These are phyloP conservation scores for Ophioderma brevispina DNA, from an alignment of 35 echinoderm and acorn worm species.

Conservation along the genomic window DNA sequence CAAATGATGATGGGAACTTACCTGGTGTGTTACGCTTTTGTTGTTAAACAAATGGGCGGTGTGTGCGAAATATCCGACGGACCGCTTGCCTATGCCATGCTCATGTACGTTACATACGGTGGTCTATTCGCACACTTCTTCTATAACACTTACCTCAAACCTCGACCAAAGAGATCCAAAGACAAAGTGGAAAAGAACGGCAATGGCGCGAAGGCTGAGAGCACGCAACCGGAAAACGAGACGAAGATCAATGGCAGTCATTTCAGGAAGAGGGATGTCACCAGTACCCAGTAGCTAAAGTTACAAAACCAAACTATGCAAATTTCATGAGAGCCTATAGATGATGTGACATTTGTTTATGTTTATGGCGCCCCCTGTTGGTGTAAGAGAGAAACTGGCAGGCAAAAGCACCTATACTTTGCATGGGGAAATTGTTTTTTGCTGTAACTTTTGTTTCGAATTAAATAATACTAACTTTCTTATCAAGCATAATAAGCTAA, in stretches of 20 bases:
- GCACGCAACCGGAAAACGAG: background rate
- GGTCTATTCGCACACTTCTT: slow-evolving; percentile 91
- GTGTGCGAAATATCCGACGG: slow-evolving; percentile 22
- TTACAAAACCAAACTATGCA: too few species aligned
- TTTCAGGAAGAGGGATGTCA: background rate
- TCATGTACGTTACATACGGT: slow-evolving; percentile 88
- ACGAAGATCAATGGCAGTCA: background rate
- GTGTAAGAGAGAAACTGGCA: too few species aligned
- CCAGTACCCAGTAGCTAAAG: too few species aligned
- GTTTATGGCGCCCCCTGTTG: too few species aligned
- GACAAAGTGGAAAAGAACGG: background rate
- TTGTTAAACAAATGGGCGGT: slow-evolving; percentile 17
- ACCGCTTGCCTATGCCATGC: slow-evolving; percentile 42
- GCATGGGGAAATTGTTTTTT: too few species aligned
- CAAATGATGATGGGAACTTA: slow-evolving; percentile 63
- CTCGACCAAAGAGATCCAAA: slow-evolving; percentile 18
- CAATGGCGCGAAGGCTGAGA: background rate
- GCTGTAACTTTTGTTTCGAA: too few species aligned
- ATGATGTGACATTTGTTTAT: too few species aligned
- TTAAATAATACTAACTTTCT: too few species aligned
- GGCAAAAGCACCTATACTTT: too few species aligned
- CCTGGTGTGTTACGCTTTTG: slow-evolving; percentile 38
- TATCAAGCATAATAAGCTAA: too few species aligned
- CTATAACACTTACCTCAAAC: slow-evolving; percentile 65
- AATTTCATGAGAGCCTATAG: too few species aligned